Conservation (phyloP, 2,888 invertebrate species). For the Thymelicus lineola region DNA sequence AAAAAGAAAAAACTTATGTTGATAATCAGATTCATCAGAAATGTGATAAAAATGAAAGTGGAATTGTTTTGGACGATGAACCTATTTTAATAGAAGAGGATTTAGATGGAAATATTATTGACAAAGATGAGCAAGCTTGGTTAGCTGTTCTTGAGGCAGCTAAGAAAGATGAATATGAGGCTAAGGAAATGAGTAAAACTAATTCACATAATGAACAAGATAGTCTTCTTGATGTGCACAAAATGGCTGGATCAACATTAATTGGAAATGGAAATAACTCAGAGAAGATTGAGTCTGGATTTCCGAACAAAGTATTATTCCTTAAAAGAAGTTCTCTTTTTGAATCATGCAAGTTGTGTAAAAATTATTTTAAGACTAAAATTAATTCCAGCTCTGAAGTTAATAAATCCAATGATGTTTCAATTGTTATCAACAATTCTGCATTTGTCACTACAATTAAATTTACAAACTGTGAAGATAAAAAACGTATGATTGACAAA, state of each 20-base stretch:
- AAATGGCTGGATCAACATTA: not conserved
- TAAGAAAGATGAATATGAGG: slow-evolving; percentile 45
- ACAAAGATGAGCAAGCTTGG: slow-evolving; percentile 71
- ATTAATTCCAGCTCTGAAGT: slow-evolving; percentile 7
- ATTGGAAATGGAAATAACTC: not conserved
- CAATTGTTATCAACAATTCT: slow-evolving; percentile 62
- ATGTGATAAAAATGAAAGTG: slow-evolving; percentile 61
- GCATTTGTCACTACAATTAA: slow-evolving; percentile 52
- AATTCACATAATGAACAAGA: not conserved
- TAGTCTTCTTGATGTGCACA: not conserved
- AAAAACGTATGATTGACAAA: slow-evolving; percentile 43
- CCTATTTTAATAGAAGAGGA: slow-evolving; percentile 64
- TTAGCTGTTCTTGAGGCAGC: slow-evolving; percentile 63
- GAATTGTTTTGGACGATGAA: slow-evolving; percentile 65
- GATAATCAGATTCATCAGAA: slow-evolving; percentile 41
- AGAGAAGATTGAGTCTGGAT: not conserved
- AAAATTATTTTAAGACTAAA: slow-evolving; percentile 18
- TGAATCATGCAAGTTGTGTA: slow-evolving; percentile 55
- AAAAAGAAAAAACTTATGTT: slow-evolving; percentile 32
- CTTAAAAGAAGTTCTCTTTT: slow-evolving; percentile 59
- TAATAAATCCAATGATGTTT: slow-evolving; percentile 50
- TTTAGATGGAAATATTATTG: slow-evolving; percentile 55
- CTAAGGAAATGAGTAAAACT: not conserved
- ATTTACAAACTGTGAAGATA: slow-evolving; percentile 50
- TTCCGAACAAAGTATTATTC: slow-evolving; percentile 59